Base-by-base conservation (phyloP, 2,888 invertebrate genomes). In the Drosophila infuscata region DNA sequence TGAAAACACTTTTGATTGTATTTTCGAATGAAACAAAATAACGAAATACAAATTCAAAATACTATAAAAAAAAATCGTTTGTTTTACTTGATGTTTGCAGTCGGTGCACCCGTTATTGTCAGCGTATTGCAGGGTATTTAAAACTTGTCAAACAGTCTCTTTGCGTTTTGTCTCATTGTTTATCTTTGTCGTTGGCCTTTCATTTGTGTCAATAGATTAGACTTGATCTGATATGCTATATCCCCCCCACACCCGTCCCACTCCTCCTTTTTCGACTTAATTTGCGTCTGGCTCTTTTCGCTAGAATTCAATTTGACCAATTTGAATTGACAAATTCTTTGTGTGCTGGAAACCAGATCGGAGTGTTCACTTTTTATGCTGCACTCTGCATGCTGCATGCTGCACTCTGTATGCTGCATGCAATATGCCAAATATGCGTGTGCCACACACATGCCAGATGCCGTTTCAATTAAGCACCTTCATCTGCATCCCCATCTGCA, bases 131-230 rank as follows among this genome's bases (percentile, higher is more conserved):
- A 25, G 46, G 46, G 25, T 46, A 46, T 46, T 46, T 8, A 25
- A 46, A 46, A 46, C 15, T 46, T 25, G 46, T 46, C 25, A 43
- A 20, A 5, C 20, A 20, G 2, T 20, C 20, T 11, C 11, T 43
- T 43, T 43, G 20, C 20, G 20, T 43, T 43, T 25, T 15, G 20
- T 25, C 15, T 46, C 25, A 46, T 46, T 46, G 46, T 46, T 46
- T 25, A 25, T 25, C 46, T 46, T 46, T 46, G 46, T 41, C 32
- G 38, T 58, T 70, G 53, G 33, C 38, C 29, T 25, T 70, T 46
- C 46, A 46, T 46, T 46, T 46, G 46, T 46, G 46, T 25, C 46
- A 25, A 46, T 46, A 46, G 46, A 46, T 15, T 46, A 25, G 7
- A 46, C 20, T 25, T 25, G 46, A 20, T 46, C 12, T 46, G 20